Percentiles rank a stretch among this genome's conserved stretches.
Conservation (phyloP, 1,140 invertebrate species). For the Steinernema feltiae region DNA sequence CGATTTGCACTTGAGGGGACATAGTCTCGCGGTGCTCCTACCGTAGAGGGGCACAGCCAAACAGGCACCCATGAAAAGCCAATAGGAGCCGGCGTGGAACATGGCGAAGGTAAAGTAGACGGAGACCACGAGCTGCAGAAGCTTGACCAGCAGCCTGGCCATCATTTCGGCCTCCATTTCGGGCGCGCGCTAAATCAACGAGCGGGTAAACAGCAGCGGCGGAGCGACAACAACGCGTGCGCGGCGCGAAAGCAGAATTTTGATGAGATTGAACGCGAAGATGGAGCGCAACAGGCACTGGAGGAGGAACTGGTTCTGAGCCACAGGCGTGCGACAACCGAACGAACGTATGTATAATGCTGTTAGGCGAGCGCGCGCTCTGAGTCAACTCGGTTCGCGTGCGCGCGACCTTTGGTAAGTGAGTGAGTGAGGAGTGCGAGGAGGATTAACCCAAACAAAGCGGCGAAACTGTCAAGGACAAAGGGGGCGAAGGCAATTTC, state of each 20-base stretch:
- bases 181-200: not conserved
- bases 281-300: too few species aligned
- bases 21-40: not conserved
- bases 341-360: not conserved
- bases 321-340: not conserved
- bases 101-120: slow-evolving; percentile 6
- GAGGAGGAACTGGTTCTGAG: too few species aligned
- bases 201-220: not conserved
- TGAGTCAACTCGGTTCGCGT: not conserved
- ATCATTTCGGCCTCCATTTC: slow-evolving; percentile 2
- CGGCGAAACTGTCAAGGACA: not conserved
- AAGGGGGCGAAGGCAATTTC: too few species aligned
- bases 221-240: too few species aligned
- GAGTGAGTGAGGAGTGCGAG: too few species aligned
- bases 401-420: not conserved
- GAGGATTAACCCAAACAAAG: not conserved
- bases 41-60: not conserved
- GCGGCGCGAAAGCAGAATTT: not conserved
- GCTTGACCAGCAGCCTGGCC: not conserved
- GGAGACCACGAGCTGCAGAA: not conserved
- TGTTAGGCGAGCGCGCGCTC: not conserved
- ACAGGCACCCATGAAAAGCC: slow-evolving; percentile 2
- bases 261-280: too few species aligned
- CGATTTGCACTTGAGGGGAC: not conserved
- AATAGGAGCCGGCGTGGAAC: slow-evolving; percentile 12